Evolutionary conservation across 2,797 vertebrate genomes (phyloP), one percentile per base, ranked within the genome.

Genomic region (Cygnus olor): DNA sequence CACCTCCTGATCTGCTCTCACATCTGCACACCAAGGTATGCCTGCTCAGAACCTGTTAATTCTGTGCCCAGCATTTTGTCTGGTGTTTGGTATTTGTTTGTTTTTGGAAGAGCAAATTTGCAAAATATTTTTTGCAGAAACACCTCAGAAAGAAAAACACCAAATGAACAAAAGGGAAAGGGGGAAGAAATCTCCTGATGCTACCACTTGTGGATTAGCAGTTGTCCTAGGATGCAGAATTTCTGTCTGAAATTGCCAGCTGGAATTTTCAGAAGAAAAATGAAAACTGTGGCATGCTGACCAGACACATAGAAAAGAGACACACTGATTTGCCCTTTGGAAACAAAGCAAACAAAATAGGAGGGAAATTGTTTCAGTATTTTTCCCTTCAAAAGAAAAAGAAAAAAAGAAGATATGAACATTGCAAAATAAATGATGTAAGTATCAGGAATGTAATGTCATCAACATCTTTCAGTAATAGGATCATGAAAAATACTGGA

Each of bases 401-500:
- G 86, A 49, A 49, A 11, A 49, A 51, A 51, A 78, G 7, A 82
- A 21, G 34, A 49, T 86, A 66, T 74, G 17, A 89, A 84, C 20
- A 4, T n/a, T 89, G 74, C 54, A 88, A 51, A 44, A 80, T 80
- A 85, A 92, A 93, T 72, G 15, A 64, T 61, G 92, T 47, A 79
- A 34, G 40, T 94, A 44, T 90, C 70, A 95, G 71, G 96, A 85
- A 82, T 60, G 10, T n/a, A 83, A 58, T n/a, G 25, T 76, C 68
- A 83, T 88, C 18, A 38, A 86, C 42, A 11, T 58, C 49, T 82
- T 93, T 88, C 17, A 63, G 49, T 44, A 80, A 80, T 7, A 90
- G 22, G 47, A 78, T 91, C 81, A 71, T 44, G 51, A 84, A 93
- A 94, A 86, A 53, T 54, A 54, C 13, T 49, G 47, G 45, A 85